These are phyloP conservation scores for Zapornia atra DNA, from an alignment of 2,113 vertebrate species.

Conservation along the genomic window DNA sequence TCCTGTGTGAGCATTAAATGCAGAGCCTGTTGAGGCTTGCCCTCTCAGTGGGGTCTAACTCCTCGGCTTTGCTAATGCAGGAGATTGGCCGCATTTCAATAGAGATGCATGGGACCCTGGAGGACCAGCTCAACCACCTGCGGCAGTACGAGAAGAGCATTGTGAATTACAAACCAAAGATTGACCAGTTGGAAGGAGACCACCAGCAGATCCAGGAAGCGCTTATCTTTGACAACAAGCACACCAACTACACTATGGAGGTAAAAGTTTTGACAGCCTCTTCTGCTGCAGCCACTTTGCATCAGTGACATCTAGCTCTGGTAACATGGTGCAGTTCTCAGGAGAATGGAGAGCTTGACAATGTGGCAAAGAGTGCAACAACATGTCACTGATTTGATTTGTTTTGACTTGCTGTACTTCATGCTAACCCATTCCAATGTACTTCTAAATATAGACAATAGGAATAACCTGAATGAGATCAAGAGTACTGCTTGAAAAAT, in stretches of 20 bases:
- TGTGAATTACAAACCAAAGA: conserved; percentile 99
- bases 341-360: neutral
- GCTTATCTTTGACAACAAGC: conserved; percentile 98
- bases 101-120: conserved; percentile 97
- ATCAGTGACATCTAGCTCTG: neutral
- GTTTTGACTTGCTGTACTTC: neutral
- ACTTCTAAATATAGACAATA: neutral
- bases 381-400: neutral
- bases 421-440: neutral
- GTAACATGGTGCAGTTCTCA: neutral
- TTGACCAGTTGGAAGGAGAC: conserved; percentile 97
- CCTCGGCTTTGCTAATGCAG: conserved; percentile 70
- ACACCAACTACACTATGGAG: conserved; percentile 99
- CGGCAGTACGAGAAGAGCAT: conserved; percentile 98
- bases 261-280: conserved; percentile 69
- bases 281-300: neutral
- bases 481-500: neutral
- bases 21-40: neutral
- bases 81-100: conserved; percentile 98
- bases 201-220: conserved; percentile 98
- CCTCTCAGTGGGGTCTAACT: neutral
- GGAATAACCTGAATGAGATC: neutral
- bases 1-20: neutral
- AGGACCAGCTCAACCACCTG: conserved; percentile 94
- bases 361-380: neutral